phyloP scores from a whole-genome alignment of 2,113 vertebrate species.

The Andinoacara biseriatus region DNA sequence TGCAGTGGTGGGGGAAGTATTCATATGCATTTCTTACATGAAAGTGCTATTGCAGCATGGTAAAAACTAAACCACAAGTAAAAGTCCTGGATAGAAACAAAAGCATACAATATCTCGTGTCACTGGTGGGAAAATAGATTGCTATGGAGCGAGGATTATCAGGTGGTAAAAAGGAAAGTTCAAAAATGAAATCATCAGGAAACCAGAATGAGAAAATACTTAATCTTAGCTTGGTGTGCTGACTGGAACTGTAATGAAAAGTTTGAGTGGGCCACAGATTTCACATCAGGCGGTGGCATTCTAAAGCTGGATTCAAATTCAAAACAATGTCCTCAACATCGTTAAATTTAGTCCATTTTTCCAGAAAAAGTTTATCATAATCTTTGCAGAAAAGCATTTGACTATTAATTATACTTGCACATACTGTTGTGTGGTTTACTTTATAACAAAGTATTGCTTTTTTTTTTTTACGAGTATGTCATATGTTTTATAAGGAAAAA shows the following conservation, averaged over 20 bases:
- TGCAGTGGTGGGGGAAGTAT: not conserved
- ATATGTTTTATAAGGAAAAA: no score
- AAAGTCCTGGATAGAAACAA: not conserved
- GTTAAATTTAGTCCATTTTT: not conserved
- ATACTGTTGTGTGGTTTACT: no score
- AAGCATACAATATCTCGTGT: not conserved
- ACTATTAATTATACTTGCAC: no score
- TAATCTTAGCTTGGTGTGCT: not conserved
- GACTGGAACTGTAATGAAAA: not conserved
- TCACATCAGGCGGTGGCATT: not conserved
- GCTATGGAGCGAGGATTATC: not conserved
- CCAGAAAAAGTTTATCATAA: accelerated
- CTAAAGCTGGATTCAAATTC: not conserved
- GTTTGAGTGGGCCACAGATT: not conserved
- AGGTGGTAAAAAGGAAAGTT: not conserved
- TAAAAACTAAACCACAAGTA: not conserved
- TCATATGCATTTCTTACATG: not conserved
- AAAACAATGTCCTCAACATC: not conserved
- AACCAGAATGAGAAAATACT: not conserved
- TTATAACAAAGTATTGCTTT: no score
- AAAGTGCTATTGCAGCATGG: not conserved
- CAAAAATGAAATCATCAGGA: not conserved
- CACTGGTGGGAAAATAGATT: not conserved
- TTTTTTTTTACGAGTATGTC: no score
- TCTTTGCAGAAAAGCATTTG: not conserved